These are phyloP conservation scores for Eulacestoma nigropectus DNA, from an alignment of 2,113 vertebrate genomes.

Conservation along the genomic window DNA sequence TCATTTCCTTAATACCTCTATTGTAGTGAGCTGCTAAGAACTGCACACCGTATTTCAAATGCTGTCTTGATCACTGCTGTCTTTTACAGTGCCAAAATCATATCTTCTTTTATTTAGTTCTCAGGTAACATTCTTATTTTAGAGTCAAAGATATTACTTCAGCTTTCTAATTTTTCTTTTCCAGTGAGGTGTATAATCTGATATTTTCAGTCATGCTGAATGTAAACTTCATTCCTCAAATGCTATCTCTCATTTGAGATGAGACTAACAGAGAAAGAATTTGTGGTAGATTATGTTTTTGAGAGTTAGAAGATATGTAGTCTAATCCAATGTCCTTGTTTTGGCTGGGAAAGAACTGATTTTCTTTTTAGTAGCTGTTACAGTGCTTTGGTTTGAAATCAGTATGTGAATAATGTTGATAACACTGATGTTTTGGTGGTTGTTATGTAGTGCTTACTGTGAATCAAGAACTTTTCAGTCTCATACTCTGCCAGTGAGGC, in stretches of 20 bases:
- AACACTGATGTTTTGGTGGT: background rate
- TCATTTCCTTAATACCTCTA: background rate
- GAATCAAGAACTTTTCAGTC: background rate
- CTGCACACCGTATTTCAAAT: background rate
- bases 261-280: background rate
- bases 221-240: background rate
- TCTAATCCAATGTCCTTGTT: background rate
- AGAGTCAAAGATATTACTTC: background rate
- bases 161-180: background rate
- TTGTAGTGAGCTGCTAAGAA: background rate
- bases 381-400: background rate
- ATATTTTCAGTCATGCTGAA: background rate
- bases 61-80: background rate
- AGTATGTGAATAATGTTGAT: background rate
- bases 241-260: background rate
- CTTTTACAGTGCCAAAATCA: background rate
- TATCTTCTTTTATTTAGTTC: background rate
- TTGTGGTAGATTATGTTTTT: background rate
- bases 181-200: background rate
- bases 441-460: background rate
- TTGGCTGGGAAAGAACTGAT: background rate
- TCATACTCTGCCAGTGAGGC: background rate
- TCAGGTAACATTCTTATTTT: background rate
- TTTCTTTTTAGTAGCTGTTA: background rate
- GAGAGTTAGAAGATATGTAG: background rate